Conservation (phyloP, 92 coral and sea anemone genomes). For the Porites cylindrica region DNA sequence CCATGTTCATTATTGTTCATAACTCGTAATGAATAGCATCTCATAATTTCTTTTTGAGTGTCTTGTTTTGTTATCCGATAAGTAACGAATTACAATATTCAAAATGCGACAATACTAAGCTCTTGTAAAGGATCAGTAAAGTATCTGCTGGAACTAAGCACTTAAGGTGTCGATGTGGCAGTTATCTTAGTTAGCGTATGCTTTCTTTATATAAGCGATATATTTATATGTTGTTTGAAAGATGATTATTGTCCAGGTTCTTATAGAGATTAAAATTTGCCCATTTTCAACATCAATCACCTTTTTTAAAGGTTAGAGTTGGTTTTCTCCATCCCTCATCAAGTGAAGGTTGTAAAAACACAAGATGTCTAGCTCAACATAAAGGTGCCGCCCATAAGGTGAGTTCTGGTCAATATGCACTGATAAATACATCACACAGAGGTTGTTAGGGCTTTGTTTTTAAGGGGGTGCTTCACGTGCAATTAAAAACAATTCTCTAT, state of each 20-base stretch:
- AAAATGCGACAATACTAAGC: neutral
- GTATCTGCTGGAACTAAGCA: slow-evolving; percentile 6
- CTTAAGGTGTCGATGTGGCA: slow-evolving; percentile 11
- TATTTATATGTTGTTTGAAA: slow-evolving; percentile 21
- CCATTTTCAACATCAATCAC: no score
- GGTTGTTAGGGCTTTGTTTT: no score
- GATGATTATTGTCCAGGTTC: slow-evolving; percentile 16
- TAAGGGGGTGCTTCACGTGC: no score
- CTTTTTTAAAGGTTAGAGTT: slow-evolving; percentile 80
- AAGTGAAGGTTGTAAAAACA: slow-evolving; percentile 78
- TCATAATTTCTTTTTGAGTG: neutral
- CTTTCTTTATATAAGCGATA: neutral
- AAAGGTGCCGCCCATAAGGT: slow-evolving; percentile 98
- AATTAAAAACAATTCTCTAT: no score
- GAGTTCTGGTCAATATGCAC: neutral
- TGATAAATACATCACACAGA: no score
- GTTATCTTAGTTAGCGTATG: neutral
- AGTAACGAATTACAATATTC: slow-evolving; percentile 15
- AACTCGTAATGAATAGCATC: neutral
- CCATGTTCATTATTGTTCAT: no score
- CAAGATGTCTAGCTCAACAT: slow-evolving; percentile 90
- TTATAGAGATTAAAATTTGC: no score
- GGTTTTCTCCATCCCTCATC: slow-evolving; percentile 81
- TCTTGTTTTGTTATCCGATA: neutral
- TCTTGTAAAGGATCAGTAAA: neutral